Percentiles rank a stretch among this genome's conserved stretches.
phyloP scores from a whole-genome alignment of 92 coral and sea anemone species.

The Heliopora coerulea region DNA sequence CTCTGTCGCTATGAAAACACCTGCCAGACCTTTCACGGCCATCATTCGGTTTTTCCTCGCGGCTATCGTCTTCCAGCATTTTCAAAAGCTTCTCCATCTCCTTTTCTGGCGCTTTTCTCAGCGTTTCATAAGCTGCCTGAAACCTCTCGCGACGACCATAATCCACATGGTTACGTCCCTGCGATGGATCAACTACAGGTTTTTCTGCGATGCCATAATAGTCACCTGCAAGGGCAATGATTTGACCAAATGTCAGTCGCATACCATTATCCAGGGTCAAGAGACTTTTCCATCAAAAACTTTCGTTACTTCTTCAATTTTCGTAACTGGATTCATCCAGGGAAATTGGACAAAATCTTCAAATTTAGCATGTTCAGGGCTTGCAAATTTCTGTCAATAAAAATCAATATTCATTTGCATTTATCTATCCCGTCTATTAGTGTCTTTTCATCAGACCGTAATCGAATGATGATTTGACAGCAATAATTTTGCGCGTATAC shows the following conservation, averaged over 20 bases:
- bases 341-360: no score
- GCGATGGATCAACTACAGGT: conserved; percentile 49
- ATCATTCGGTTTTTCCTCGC: conserved; percentile 18
- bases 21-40: no score
- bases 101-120: conserved; percentile 33
- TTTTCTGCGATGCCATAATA: conserved; percentile 63
- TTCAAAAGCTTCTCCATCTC: conserved; percentile 51
- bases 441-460: no score
- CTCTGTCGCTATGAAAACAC: background rate
- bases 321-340: no score
- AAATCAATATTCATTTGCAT: no score
- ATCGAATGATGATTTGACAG: no score
- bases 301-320: no score
- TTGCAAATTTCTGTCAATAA: no score
- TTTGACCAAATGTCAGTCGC: conserved; percentile 56
- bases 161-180: background rate
- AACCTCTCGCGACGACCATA: conserved; percentile 53
- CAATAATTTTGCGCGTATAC: no score
- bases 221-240: conserved; percentile 67
- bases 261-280: conserved; percentile 52
- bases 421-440: no score
- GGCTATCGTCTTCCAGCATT: conserved; percentile 43
- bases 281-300: no score
- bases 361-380: no score
- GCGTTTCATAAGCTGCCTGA: conserved; percentile 50